Percentiles rank a stretch among this genome's conserved stretches.
phyloP scores from a whole-genome alignment of 2,113 vertebrate species.

The Connochaetes taurinus region DNA sequence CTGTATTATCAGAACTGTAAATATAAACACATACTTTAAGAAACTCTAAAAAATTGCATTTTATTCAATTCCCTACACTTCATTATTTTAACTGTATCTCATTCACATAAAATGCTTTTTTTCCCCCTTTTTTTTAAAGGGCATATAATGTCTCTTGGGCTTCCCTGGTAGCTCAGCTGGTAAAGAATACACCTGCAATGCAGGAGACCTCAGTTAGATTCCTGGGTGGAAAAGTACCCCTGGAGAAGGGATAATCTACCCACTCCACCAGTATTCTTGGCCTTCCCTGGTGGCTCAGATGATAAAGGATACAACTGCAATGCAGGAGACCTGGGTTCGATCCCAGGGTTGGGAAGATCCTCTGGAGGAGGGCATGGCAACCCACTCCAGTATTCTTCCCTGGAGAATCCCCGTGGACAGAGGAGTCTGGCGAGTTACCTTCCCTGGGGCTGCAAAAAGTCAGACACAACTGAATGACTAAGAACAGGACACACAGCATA shows the following conservation, averaged over 20 bases:
- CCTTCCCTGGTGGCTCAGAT: neutral
- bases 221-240: neutral
- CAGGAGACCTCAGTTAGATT: neutral
- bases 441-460: neutral
- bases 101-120: neutral
- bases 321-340: rapidly evolving
- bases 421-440: neutral
- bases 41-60: neutral
- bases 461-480: neutral
- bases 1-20: neutral
- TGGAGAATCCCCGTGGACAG: neutral
- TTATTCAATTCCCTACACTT: neutral
- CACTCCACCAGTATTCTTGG: neutral
- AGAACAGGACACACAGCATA: neutral
- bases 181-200: neutral
- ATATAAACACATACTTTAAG: neutral
- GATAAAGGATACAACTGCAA: neutral
- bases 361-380: neutral
- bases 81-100: neutral
- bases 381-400: neutral
- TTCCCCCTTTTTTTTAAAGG: neutral
- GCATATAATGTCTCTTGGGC: neutral
- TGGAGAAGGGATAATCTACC: neutral
- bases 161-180: neutral
- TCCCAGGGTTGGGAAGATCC: neutral